phyloP scores from a whole-genome alignment of 1,140 invertebrate genomes.

The Anastrepha ludens region DNA sequence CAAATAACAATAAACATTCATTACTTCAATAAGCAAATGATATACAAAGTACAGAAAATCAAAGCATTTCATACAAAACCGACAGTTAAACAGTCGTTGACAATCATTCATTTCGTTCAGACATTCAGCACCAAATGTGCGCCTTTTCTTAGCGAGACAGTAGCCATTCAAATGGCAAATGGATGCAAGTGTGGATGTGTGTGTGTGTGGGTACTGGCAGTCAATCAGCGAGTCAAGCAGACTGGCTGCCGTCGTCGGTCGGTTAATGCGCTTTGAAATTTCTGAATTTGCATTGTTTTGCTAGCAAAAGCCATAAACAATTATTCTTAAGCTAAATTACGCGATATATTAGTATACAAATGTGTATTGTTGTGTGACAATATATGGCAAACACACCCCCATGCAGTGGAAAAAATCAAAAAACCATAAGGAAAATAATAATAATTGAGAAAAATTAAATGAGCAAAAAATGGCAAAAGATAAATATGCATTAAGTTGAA shows the following conservation, averaged over 20 bases:
- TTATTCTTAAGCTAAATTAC: conserved; percentile 26
- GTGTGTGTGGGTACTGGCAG: conserved; percentile 21
- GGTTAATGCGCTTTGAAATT: conserved; percentile 41
- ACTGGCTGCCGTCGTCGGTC: conserved; percentile 5
- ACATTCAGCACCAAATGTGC: not conserved
- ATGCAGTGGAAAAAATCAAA: not conserved
- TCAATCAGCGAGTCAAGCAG: conserved; percentile 16
- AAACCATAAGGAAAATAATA: not conserved
- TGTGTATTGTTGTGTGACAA: not conserved
- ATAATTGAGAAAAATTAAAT: conserved; percentile 2
- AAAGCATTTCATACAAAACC: not conserved
- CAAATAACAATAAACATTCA: not conserved
- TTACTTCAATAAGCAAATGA: not conserved
- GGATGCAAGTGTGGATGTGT: not conserved
- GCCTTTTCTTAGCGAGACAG: conserved; percentile 16
- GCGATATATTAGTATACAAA: not conserved
- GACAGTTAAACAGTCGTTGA: conserved; percentile 8
- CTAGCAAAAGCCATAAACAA: conserved; percentile 3
- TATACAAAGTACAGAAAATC: not conserved
- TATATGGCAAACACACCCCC: conserved; percentile 39
- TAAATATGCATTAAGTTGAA: not conserved
- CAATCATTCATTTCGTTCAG: conserved; percentile 23
- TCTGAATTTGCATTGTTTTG: conserved; percentile 11
- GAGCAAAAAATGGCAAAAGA: conserved; percentile 46
- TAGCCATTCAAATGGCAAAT: conserved; percentile 28